Evolutionary conservation across 2,888 invertebrate genomes (phyloP).

Genomic region (Gerosis bhagava): DNA sequence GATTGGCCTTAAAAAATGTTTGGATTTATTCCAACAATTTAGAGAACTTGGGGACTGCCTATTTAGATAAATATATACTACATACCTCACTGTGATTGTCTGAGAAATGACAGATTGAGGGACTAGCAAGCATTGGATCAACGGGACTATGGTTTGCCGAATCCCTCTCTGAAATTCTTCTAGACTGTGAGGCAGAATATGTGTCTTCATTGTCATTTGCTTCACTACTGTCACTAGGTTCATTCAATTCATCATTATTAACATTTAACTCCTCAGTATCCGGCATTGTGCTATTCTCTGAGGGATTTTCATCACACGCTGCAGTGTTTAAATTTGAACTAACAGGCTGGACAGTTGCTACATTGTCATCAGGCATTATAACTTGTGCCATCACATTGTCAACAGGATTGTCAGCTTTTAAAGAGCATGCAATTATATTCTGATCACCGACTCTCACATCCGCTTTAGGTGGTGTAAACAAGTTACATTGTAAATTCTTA

Average conservation of each 20-base stretch:
- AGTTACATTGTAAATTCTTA: conserved; percentile 31
- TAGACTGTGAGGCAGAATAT: conserved; percentile 62
- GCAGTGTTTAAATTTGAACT: conserved; percentile 48
- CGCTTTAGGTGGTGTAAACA: conserved; percentile 48
- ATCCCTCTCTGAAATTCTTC: conserved; percentile 81
- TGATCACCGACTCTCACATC: conserved; percentile 43
- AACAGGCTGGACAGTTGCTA: conserved; percentile 44
- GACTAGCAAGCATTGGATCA: conserved; percentile 87
- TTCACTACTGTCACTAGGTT: conserved; percentile 57
- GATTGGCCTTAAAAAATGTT: no score
- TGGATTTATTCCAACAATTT: no score
- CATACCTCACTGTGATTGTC: conserved; percentile 86
- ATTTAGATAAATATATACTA: conserved; percentile 30
- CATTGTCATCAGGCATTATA: conserved; percentile 42
- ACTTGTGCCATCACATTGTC: conserved; percentile 43
- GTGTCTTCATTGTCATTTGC: conserved; percentile 52
- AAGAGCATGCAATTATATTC: conserved; percentile 40
- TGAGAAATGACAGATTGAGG: conserved; percentile 86
- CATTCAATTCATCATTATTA: conserved; percentile 56
- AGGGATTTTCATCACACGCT: conserved; percentile 47
- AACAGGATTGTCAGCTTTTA: conserved; percentile 42
- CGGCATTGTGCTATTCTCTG: conserved; percentile 22
- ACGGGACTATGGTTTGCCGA: conserved; percentile 91
- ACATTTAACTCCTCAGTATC: conserved; percentile 56
- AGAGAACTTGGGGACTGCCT: no score